Percentiles rank a stretch among this genome's conserved stretches.
phyloP scores from a whole-genome alignment of 2,797 vertebrate genomes.

The Squalus acanthias region DNA sequence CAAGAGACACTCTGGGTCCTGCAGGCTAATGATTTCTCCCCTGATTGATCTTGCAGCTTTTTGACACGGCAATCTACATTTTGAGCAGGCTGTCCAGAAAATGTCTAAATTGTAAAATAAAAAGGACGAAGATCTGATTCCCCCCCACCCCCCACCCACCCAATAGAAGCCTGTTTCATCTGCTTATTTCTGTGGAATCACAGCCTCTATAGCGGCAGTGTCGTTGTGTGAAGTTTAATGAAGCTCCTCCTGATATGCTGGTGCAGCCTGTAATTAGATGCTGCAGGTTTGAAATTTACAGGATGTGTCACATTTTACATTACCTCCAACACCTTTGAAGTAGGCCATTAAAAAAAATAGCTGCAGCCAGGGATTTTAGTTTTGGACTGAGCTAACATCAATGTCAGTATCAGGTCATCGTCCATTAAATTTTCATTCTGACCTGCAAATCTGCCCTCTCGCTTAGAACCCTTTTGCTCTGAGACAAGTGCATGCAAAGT shows the following conservation, averaged over 20 bases:
- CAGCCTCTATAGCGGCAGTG: neutral
- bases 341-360: neutral
- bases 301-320: constrained; percentile 2
- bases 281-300: neutral
- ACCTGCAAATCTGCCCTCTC: neutral
- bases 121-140: neutral
- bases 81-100: neutral
- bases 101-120: neutral
- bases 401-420: neutral
- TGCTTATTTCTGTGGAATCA: neutral
- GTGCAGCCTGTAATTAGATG: neutral
- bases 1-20: neutral
- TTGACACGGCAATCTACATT: neutral
- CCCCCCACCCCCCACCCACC: neutral
- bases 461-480: neutral
- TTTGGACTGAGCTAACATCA: neutral
- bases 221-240: neutral
- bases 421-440: neutral
- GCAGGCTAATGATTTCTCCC: neutral
- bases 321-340: neutral
- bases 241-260: neutral
- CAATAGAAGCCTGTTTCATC: neutral
- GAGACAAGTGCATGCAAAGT: neutral
- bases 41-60: neutral
- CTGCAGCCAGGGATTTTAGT: neutral